Evolutionary conservation across 2,888 invertebrate species (phyloP), one percentile per base, ranked within the genome.

Genomic region (Napeogenes sylphis): DNA sequence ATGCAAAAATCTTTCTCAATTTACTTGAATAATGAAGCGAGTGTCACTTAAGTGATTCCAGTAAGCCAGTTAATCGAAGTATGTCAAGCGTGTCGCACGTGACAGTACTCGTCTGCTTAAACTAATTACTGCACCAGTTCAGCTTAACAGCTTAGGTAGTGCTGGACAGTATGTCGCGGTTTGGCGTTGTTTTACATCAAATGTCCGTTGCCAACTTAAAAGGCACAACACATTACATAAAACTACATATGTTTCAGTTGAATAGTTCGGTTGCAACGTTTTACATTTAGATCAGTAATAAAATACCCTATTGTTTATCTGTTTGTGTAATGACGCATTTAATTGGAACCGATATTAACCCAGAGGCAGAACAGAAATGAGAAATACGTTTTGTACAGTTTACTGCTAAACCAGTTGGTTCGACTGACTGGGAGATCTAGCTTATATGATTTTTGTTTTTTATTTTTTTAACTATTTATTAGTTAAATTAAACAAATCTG

Each of bases 401-500:
- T 21, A 21, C 21, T 21, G 21, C 21, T 21, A 21, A 21, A 21
- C 21, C 21, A 21, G 21, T 21, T 21, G 21, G 21, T 21, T 21
- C 1, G 21, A 21, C 35, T 35, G 6, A 4, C 35, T 35, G 35
- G 4, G 35, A 5, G 35, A 12, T 42, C 8, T 2, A 10, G 42
- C 10, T 30, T n/a, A 30, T 51, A 30, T 51, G 51, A 8, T 21
- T 30, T 3, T 30, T 51, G 12, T 30, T 8, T 10, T 51, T 51
- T 30, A 0, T 3, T 10, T 1, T 21, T 21, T 21, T 21, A 21
- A 21, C 21, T 12, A 63, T 59, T 65, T 69, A 82, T 83, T 83
- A 83, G 84, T 83, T 30, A 82, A 87, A 87, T 90, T 87, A 84
- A 84, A 84, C 81, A 80, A 82, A 85, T 87, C 87, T 89, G 88